Evolutionary conservation across 2,888 invertebrate species (phyloP).

Genomic region (Hipparchia semele): DNA sequence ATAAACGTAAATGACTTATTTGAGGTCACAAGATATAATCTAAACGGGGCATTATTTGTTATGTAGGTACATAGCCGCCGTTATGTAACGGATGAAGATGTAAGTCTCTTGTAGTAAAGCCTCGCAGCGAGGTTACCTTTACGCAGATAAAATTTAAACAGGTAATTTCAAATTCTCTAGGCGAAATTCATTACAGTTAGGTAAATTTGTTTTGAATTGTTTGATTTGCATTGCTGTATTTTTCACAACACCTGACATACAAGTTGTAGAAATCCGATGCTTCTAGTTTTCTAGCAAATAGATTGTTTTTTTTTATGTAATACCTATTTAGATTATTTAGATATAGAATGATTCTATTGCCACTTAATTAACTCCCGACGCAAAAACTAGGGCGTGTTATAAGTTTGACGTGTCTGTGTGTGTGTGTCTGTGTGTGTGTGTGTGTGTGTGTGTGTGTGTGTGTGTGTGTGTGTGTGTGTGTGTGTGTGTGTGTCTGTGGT

Average conservation of each 20-base stretch:
- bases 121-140: constrained; percentile 18
- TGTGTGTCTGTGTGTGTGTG: too few species aligned
- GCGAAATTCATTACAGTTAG: constrained; percentile 20
- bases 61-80: background rate
- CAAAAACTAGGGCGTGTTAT: too few species aligned
- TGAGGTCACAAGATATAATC: too few species aligned
- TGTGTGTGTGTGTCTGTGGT: too few species aligned
- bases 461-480: too few species aligned
- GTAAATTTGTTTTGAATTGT: constrained; percentile 22
- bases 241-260: constrained; percentile 1
- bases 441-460: too few species aligned
- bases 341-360: too few species aligned
- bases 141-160: background rate
- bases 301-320: background rate
- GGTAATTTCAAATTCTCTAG: constrained; percentile 5
- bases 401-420: too few species aligned
- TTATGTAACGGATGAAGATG: constrained; percentile 30
- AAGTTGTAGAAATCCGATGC: background rate
- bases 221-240: background rate
- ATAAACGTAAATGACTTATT: too few species aligned
- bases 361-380: too few species aligned
- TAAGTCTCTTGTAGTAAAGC: constrained; percentile 11
- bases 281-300: background rate
- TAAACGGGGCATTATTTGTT: constrained; percentile 24
- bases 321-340: too few species aligned